These are phyloP conservation scores for Lithophane ornitopus DNA, from an alignment of 2,888 invertebrate species.

Conservation along the genomic window DNA sequence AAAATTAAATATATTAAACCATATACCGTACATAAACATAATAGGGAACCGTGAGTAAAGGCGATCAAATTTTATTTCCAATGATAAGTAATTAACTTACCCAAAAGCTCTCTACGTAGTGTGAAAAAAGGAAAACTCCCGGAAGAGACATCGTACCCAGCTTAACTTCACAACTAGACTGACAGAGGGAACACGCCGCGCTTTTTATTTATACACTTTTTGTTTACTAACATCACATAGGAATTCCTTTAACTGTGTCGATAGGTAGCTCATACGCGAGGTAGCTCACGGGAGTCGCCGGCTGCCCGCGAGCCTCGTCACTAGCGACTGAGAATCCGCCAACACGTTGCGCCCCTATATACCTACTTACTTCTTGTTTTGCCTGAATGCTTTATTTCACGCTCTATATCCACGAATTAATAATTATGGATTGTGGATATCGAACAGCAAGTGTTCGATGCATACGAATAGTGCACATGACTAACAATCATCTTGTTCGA, in stretches of 20 bases:
- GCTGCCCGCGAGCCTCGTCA: constrained; percentile 76
- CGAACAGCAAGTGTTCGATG: constrained; percentile 68
- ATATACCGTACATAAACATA: constrained; percentile 29
- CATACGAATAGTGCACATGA: constrained; percentile 66
- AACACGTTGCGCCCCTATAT: constrained; percentile 85
- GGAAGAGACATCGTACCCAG: constrained; percentile 85
- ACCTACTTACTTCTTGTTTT: constrained; percentile 85
- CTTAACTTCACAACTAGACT: constrained; percentile 82
- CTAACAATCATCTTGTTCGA: constrained; percentile 71
- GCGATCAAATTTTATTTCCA: constrained; percentile 28
- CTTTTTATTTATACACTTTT: constrained; percentile 87
- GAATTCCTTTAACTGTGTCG: constrained; percentile 79
- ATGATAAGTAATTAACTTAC: constrained; percentile 76
- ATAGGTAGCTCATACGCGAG: constrained; percentile 66
- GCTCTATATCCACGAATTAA: constrained; percentile 88
- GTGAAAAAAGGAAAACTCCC: constrained; percentile 86
- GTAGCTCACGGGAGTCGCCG: constrained; percentile 68
- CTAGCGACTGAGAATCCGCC: constrained; percentile 80
- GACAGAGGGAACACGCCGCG: constrained; percentile 77
- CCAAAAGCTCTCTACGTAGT: constrained; percentile 88
- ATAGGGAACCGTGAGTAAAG: constrained; percentile 21
- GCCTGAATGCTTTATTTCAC: constrained; percentile 87
- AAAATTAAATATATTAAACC: constrained; percentile 49
- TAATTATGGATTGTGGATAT: constrained; percentile 83
- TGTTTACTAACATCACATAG: constrained; percentile 89